A percentile compares a stretch with the other conserved stretches of the same genome.
Evolutionary conservation across 2,888 invertebrate species (phyloP).

Genomic region (Liodrosophila aerea): DNA sequence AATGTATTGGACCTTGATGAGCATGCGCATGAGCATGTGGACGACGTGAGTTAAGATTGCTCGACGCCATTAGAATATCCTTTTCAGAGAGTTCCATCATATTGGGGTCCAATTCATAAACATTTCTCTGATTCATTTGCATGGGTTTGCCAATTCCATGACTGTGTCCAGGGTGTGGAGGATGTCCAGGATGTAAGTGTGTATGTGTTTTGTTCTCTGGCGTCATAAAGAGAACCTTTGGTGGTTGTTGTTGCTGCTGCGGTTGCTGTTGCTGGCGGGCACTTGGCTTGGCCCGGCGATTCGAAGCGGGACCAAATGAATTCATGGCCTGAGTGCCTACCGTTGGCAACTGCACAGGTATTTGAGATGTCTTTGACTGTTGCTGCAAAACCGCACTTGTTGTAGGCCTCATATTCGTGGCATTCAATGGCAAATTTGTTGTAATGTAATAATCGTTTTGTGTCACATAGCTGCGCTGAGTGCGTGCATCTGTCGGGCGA

Average conservation of each 20-base stretch:
- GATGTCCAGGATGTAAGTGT: constrained; percentile 21
- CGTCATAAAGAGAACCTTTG: constrained; percentile 47
- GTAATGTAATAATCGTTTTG: constrained; percentile 68
- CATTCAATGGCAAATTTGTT: constrained; percentile 55
- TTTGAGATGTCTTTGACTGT: constrained; percentile 16
- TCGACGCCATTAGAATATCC: constrained; percentile 27
- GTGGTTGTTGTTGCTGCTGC: constrained; percentile 22
- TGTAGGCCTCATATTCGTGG: constrained; percentile 40
- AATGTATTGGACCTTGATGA: constrained; percentile 10
- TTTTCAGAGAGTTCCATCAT: constrained; percentile 45
- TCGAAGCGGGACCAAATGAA: constrained; percentile 35
- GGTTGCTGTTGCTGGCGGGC: constrained; percentile 34
- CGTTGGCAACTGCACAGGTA: constrained; percentile 20
- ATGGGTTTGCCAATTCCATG: constrained; percentile 31
- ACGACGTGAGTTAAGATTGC: constrained; percentile 14
- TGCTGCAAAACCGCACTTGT: constrained; percentile 11
- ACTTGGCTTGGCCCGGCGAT: constrained; percentile 43
- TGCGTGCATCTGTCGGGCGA: constrained; percentile 47
- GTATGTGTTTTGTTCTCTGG: constrained; percentile 28
- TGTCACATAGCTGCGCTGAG: constrained; percentile 63
- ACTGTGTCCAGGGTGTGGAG: constrained; percentile 26
- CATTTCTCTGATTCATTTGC: constrained; percentile 40
- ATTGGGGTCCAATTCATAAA: constrained; percentile 38
- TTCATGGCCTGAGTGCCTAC: constrained; percentile 19
- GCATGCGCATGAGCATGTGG: constrained; percentile 14